phyloP scores from a whole-genome alignment of 2,113 vertebrate genomes.

The Miniopterus natalensis region DNA sequence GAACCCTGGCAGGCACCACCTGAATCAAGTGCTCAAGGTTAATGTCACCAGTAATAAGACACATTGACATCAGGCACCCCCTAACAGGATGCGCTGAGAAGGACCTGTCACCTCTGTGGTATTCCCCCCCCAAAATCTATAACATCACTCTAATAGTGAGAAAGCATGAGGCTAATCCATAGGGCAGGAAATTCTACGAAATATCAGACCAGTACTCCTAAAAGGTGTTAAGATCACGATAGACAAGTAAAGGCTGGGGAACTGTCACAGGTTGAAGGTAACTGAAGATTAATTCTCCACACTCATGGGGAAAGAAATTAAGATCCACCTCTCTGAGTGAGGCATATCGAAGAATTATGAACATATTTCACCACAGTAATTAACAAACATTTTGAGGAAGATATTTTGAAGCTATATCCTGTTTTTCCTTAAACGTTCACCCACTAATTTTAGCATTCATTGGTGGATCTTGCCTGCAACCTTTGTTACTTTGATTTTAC shows the following conservation, averaged over 20 bases:
- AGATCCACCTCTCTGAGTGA: not conserved
- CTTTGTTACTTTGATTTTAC: not conserved
- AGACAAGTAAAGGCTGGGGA: not conserved
- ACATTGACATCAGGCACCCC: not conserved
- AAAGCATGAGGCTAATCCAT: not conserved
- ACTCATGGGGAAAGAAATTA: not conserved
- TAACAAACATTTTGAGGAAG: slow-evolving; percentile 42
- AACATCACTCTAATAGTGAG: not conserved
- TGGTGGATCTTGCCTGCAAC: not conserved
- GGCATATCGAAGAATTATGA: not conserved
- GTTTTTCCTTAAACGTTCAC: not conserved
- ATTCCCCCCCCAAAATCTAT: not conserved
- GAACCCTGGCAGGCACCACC: not conserved
- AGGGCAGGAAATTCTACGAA: not conserved
- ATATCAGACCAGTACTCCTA: not conserved
- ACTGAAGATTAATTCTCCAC: too few species aligned
- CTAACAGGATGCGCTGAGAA: not conserved
- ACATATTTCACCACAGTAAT: not conserved
- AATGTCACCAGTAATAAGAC: not conserved
- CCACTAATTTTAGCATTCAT: not conserved
- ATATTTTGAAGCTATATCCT: not conserved
- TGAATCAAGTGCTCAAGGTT: not conserved
- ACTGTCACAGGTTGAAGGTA: not conserved
- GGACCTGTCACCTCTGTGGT: not conserved
- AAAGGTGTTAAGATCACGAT: not conserved